phyloP scores from a whole-genome alignment of 2,113 vertebrate genomes.

The Rhizomys pruinosus region DNA sequence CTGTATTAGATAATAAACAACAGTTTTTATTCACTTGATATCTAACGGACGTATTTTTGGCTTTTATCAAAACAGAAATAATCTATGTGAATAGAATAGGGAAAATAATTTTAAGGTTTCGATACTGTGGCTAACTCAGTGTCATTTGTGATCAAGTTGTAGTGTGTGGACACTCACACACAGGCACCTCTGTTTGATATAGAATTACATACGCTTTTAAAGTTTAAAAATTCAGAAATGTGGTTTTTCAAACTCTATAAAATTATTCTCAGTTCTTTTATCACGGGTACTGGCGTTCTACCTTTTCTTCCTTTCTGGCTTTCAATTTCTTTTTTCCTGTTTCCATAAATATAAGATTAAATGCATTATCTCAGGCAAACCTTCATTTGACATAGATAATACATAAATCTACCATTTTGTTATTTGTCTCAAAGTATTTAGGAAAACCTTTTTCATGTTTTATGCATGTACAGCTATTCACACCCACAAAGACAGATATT shows the following conservation, averaged over 20 bases:
- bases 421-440: slow-evolving; percentile 67
- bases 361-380: slow-evolving; percentile 26
- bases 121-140: not conserved
- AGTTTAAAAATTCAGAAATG: not conserved
- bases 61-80: slow-evolving; percentile 26
- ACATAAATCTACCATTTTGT: slow-evolving; percentile 70
- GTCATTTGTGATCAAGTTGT: not conserved
- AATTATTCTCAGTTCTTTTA: not conserved
- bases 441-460: slow-evolving; percentile 54
- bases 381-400: slow-evolving; percentile 56
- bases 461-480: not conserved
- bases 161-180: not conserved
- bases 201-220: not conserved
- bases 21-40: slow-evolving; percentile 21
- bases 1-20: slow-evolving; percentile 8
- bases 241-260: slow-evolving; percentile 38
- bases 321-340: slow-evolving; percentile 62
- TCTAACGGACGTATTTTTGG: slow-evolving; percentile 34
- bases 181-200: not conserved
- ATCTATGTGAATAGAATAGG: not conserved
- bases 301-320: slow-evolving; percentile 28
- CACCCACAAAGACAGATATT: not conserved
- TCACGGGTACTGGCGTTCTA: not conserved
- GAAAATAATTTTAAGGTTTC: slow-evolving; percentile 11
- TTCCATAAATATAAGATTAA: not conserved